Evolutionary conservation across 2,888 invertebrate genomes (phyloP).

Genomic region (Drosophila acutilabella): DNA sequence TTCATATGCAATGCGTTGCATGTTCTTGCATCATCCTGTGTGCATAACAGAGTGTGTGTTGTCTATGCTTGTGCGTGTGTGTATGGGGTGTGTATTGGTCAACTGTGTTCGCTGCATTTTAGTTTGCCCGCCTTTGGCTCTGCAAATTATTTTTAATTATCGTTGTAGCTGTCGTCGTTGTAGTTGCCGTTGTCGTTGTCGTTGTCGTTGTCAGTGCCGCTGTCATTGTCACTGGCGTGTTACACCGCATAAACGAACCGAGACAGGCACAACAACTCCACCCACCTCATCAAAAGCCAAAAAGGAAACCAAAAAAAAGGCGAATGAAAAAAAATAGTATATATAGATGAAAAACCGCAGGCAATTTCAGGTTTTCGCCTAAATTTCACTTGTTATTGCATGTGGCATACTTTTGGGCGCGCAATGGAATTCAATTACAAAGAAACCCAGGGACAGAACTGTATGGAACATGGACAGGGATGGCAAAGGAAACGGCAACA

Average conservation of each 20-base stretch:
- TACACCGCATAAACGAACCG: slow-evolving; percentile 42
- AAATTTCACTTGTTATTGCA: slow-evolving; percentile 59
- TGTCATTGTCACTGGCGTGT: slow-evolving; percentile 64
- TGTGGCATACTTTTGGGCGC: slow-evolving; percentile 56
- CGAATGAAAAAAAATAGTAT: slow-evolving; percentile 7
- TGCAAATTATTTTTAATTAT: slow-evolving; percentile 77
- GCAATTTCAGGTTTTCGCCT: slow-evolving; percentile 61
- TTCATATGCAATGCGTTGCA: slow-evolving; percentile 54
- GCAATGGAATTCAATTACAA: slow-evolving; percentile 54
- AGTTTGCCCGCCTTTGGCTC: slow-evolving; percentile 54
- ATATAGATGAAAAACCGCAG: slow-evolving; percentile 55
- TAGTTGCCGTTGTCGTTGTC: slow-evolving; percentile 50
- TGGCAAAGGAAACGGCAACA: not conserved
- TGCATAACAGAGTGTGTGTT: slow-evolving; percentile 44
- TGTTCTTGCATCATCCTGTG: slow-evolving; percentile 48
- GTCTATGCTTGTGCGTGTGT: not conserved
- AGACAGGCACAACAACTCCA: slow-evolving; percentile 2
- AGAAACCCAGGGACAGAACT: slow-evolving; percentile 4
- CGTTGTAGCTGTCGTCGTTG: slow-evolving; percentile 67
- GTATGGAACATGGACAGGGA: not conserved
- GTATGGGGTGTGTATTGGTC: slow-evolving; percentile 23
- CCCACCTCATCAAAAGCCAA: not conserved
- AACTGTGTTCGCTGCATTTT: slow-evolving; percentile 54
- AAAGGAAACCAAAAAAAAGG: not conserved
- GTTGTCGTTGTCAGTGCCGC: slow-evolving; percentile 56